Base-by-base conservation (phyloP, 1,140 invertebrate species). In the Drosophila elegans region DNA sequence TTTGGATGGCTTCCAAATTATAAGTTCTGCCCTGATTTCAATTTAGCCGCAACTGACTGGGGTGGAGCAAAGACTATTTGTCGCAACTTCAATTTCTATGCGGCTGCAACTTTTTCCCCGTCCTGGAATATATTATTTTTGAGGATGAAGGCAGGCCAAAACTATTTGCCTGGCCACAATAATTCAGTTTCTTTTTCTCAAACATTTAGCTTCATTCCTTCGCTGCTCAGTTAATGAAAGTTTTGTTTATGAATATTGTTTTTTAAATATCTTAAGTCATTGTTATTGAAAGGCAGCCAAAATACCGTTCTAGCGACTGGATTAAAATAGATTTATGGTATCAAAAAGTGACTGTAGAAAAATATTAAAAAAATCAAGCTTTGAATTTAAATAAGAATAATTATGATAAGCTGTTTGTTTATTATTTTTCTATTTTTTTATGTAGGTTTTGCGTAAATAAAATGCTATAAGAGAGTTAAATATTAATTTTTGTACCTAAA, bases 1-100 rank as follows among this genome's bases (percentile, higher is more conserved):
- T 57, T 89, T 88, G 83, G 83, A 88, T 53, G 46, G 34, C 72
- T 83, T 88, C 83, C 83, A 88, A 88, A 80, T 83, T 83, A 69
- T 68, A 89, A 79, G 75, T 80, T 88, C 59, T 88, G 84, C 53
- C 72, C 83, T 83, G 79, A 69, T 88, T 88, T 88, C 76, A 69
- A 88, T 88, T 72, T 69, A 57, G 44, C 74, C 62, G 59, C 75
- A 71, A 32, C 44, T 25, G 52, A 53, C 39, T 32, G 60, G 73
- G 73, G 73, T 46, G 73, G 63, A 68, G 51, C 63, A 7, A 27
- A 13, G 49, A 42, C 74, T 62, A 77, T 77, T 77, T 77, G 74
- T 77, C 74, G 52, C 64, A 69, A 67, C 62, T 76, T 55, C 45
- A 67, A 29, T 38, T 76, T 49, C 38, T n/a, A 64, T 64, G 73